Evolutionary conservation across 2,797 vertebrate genomes (phyloP).

Genomic region (Bradypodion ventrale): DNA sequence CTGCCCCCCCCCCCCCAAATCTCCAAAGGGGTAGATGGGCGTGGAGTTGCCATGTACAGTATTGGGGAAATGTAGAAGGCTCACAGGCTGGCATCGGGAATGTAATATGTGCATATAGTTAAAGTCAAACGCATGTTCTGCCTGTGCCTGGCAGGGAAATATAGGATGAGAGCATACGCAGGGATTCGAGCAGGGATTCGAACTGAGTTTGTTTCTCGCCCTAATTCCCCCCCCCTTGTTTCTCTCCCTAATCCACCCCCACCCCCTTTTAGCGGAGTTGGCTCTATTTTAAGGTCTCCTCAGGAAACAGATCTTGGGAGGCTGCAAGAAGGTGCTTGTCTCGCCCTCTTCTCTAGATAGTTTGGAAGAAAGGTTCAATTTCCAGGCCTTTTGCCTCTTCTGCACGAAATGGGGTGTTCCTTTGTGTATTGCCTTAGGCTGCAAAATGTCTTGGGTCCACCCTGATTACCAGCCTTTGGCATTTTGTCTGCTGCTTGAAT

Average conservation of each 20-base stretch:
- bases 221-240: too few relatives aligned
- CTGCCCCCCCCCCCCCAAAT: neutral
- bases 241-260: too few relatives aligned
- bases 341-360: neutral
- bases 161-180: neutral
- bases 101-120: too few relatives aligned
- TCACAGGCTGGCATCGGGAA: too few relatives aligned
- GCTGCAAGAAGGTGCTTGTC: neutral
- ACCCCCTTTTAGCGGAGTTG: neutral
- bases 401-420: neutral
- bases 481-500: neutral
- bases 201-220: too few relatives aligned
- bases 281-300: neutral
- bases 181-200: too few relatives aligned
- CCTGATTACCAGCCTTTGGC: neutral
- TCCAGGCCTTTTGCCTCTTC: neutral
- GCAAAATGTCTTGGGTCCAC: neutral
- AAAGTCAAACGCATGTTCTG: too few relatives aligned
- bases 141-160: neutral
- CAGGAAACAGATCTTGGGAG: neutral
- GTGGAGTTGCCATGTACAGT: neutral
- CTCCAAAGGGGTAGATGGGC: fast-evolving
- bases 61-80: neutral
- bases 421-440: neutral
- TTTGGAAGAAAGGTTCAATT: neutral